Percentiles rank a stretch among this genome's conserved stretches.
Evolutionary conservation across 2,113 vertebrate genomes (phyloP).

Genomic region (Colaptes auratus): DNA sequence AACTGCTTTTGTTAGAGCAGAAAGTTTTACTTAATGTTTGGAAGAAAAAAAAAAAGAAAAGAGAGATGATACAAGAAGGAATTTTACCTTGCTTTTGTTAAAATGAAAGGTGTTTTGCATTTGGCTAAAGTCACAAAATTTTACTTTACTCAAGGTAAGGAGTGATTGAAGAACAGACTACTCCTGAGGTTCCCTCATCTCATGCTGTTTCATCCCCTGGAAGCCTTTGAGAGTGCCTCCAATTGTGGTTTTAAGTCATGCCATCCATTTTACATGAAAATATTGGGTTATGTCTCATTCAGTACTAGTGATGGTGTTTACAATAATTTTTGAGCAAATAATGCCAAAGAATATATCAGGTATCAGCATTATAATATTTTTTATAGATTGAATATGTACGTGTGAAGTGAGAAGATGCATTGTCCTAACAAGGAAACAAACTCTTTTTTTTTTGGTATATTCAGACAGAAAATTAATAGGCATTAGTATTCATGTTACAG

Average conservation of each 20-base stretch:
- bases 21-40: neutral
- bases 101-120: constrained; percentile 14
- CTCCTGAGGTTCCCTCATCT: constrained; percentile 8
- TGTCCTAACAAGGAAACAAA: neutral
- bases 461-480: neutral
- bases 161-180: constrained; percentile 43
- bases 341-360: neutral
- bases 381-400: neutral
- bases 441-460: neutral
- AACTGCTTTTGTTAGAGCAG: neutral
- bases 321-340: neutral
- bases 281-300: neutral
- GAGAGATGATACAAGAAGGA: neutral
- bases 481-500: neutral
- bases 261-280: constrained; percentile 7
- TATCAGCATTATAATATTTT: neutral
- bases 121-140: constrained; percentile 32
- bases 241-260: constrained; percentile 22
- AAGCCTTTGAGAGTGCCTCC: constrained; percentile 27
- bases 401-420: neutral
- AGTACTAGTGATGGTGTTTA: neutral
- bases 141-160: neutral
- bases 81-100: constrained; percentile 44
- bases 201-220: constrained; percentile 19
- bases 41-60: neutral